Conservation (phyloP, 2,113 vertebrate species). For the Oenanthe oenanthe region DNA sequence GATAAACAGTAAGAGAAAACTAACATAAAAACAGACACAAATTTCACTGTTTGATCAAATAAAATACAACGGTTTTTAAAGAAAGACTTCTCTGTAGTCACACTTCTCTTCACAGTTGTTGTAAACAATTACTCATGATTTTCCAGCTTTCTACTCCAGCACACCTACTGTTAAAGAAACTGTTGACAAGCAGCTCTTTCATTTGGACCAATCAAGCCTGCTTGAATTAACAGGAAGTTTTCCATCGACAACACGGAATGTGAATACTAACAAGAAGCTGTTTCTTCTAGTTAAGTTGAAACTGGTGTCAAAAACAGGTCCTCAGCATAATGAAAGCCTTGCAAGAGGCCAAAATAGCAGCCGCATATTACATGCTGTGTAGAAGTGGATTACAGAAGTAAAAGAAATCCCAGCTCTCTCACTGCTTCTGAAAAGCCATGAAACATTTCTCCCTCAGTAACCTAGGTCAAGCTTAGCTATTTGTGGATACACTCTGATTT, state of each 20-base stretch:
- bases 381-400: neutral
- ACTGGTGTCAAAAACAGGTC: neutral
- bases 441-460: accelerated
- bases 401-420: neutral
- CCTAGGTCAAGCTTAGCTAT: neutral
- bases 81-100: neutral
- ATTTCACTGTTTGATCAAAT: neutral
- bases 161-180: neutral
- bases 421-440: neutral
- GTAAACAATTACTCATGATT: neutral
- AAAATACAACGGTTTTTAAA: neutral
- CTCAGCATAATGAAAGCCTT: neutral
- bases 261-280: neutral
- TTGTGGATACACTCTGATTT: neutral
- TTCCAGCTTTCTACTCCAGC: neutral
- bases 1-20: neutral
- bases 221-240: neutral
- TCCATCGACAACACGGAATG: accelerated
- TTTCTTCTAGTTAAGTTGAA: neutral
- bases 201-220: neutral
- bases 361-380: no score
- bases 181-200: neutral
- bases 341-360: neutral
- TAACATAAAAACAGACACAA: neutral
- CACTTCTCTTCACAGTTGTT: neutral